Percentiles rank a stretch among this genome's conserved stretches.
phyloP scores from a whole-genome alignment of 2,888 invertebrate species.

The Eretmocerus hayati region DNA sequence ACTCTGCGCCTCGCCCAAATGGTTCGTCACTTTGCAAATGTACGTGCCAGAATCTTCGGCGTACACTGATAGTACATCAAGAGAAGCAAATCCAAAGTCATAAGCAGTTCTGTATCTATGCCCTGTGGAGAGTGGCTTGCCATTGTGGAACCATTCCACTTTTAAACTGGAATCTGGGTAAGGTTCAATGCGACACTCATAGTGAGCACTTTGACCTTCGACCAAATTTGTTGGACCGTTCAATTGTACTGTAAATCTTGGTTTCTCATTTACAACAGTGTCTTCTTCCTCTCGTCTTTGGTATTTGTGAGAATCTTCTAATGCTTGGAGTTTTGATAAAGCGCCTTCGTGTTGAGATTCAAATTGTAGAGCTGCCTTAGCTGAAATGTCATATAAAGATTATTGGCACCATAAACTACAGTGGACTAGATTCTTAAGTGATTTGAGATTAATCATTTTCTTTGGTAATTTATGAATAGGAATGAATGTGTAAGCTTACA shows the following conservation, averaged over 20 bases:
- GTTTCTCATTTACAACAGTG: conserved; percentile 71
- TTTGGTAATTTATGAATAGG: no score
- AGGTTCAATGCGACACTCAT: conserved; percentile 88
- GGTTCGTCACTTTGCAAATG: conserved; percentile 80
- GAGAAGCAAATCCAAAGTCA: conserved; percentile 94
- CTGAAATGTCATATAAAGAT: no score
- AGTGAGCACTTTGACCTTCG: conserved; percentile 86
- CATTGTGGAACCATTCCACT: conserved; percentile 92
- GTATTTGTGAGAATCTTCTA: conserved; percentile 72
- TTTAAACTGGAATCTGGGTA: conserved; percentile 84
- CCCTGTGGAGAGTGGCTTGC: conserved; percentile 77
- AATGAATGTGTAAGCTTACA: conserved; percentile 64
- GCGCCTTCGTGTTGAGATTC: conserved; percentile 87
- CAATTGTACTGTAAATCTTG: conserved; percentile 76
- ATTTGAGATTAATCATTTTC: background rate
- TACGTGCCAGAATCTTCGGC: conserved; percentile 92
- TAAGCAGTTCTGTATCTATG: conserved; percentile 90
- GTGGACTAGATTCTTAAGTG: background rate
- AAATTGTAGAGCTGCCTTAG: conserved; percentile 78
- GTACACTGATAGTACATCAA: conserved; percentile 90
- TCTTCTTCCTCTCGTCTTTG: conserved; percentile 78
- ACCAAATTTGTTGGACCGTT: conserved; percentile 78
- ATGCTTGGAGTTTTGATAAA: conserved; percentile 74
- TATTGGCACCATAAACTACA: background rate
- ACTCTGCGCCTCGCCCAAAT: conserved; percentile 74